Conservation (phyloP, 2,797 vertebrate genomes). For the Morus bassanus region DNA sequence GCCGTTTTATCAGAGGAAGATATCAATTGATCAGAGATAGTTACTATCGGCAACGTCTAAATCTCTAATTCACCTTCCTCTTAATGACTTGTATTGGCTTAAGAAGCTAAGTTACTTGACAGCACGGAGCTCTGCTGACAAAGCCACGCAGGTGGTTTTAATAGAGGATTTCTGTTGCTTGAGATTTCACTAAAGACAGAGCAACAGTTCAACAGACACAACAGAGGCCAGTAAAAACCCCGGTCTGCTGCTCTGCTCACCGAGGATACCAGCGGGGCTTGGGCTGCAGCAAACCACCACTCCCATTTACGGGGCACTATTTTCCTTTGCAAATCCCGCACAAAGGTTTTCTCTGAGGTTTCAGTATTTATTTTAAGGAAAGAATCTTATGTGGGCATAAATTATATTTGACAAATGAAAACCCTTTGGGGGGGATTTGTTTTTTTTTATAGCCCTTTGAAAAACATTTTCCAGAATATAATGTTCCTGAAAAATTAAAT, state of each 20-base stretch:
- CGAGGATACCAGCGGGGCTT: constrained; percentile 50
- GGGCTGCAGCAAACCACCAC: constrained; percentile 21
- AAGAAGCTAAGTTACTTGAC: constrained; percentile 77
- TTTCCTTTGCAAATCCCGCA: constrained; percentile 49
- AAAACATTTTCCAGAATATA: constrained; percentile 62
- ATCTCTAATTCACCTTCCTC: constrained; percentile 77
- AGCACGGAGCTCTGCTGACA: constrained; percentile 75
- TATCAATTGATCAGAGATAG: constrained; percentile 83
- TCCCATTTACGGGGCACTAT: constrained; percentile 25
- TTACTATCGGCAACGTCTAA: constrained; percentile 74
- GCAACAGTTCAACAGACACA: constrained; percentile 80
- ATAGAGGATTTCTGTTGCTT: constrained; percentile 76
- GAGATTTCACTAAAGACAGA: constrained; percentile 77
- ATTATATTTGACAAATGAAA: constrained; percentile 74
- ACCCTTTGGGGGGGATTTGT: neutral
- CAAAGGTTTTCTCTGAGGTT: constrained; percentile 66
- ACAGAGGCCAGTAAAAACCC: constrained; percentile 75
- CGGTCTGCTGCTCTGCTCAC: constrained; percentile 42
- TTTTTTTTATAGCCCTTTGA: neutral
- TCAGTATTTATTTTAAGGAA: constrained; percentile 76
- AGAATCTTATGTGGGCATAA: constrained; percentile 70
- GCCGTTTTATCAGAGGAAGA: constrained; percentile 79
- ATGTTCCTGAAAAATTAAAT: constrained; percentile 16
- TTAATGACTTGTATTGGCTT: constrained; percentile 85
- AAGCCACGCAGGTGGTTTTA: constrained; percentile 83